phyloP scores from a whole-genome alignment of 2,797 vertebrate species.

The Takifugu rubripes region DNA sequence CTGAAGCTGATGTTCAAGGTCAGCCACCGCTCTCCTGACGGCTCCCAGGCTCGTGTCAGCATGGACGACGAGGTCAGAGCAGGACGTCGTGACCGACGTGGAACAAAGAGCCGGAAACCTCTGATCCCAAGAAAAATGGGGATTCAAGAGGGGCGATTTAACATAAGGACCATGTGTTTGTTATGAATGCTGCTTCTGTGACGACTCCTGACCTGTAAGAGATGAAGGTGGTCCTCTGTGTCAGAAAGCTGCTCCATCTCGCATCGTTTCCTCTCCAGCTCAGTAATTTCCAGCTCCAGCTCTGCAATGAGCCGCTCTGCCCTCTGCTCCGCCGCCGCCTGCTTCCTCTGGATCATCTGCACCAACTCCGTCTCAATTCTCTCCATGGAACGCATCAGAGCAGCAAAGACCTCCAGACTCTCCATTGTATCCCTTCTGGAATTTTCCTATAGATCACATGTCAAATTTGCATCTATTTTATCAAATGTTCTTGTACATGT shows the following conservation, averaged over 20 bases:
- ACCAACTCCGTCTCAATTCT: conserved; percentile 49
- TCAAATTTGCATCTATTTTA: background rate
- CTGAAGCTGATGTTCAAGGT: conserved; percentile 42
- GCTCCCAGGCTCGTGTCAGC: conserved; percentile 56
- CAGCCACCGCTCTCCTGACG: conserved; percentile 44
- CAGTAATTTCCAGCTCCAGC: conserved; percentile 63
- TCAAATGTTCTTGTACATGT: no score
- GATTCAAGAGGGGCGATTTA: no score
- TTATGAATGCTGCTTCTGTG: background rate
- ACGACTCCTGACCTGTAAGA: conserved; percentile 57
- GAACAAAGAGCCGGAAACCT: conserved; percentile 50
- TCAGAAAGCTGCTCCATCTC: conserved; percentile 61
- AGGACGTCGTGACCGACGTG: conserved; percentile 27
- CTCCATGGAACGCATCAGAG: conserved; percentile 54
- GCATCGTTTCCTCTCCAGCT: conserved; percentile 52
- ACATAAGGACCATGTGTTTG: background rate
- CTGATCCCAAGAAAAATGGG: conserved; percentile 27
- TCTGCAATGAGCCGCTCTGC: conserved; percentile 51
- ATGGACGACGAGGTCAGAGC: conserved; percentile 48
- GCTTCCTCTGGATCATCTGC: conserved; percentile 54
- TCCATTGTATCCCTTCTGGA: conserved; percentile 53
- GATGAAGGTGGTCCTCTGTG: conserved; percentile 65
- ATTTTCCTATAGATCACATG: conserved; percentile 38
- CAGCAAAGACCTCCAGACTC: conserved; percentile 49
- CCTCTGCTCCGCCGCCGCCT: conserved; percentile 55